These are phyloP conservation scores for Solen grandis DNA, from an alignment of 1,140 invertebrate genomes.

Conservation along the genomic window DNA sequence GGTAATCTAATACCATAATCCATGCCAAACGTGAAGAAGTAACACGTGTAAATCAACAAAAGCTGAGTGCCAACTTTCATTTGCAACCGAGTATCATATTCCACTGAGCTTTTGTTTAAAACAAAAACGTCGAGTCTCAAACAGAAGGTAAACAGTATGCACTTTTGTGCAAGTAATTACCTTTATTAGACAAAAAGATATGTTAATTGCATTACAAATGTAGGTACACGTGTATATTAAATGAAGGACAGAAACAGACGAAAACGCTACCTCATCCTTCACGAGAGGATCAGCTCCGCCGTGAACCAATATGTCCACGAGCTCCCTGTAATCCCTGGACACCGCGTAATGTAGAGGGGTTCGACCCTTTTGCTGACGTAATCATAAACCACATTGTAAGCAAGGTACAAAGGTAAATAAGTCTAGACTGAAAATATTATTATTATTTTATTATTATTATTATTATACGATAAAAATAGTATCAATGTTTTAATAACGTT, in stretches of 20 bases:
- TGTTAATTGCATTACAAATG: no score
- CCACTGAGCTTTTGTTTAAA: no score
- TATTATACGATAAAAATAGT: background rate
- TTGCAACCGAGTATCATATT: no score
- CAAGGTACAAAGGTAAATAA: background rate
- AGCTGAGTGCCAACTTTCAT: no score
- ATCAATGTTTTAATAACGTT: background rate
- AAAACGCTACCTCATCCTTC: conserved; percentile 16
- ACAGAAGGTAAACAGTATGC: no score
- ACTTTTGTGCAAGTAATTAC: no score
- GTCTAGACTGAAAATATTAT: background rate
- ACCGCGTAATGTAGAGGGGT: conserved; percentile 30
- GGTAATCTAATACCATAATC: no score
- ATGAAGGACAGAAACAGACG: background rate
- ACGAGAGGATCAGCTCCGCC: conserved; percentile 3
- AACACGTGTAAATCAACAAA: no score
- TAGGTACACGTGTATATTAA: background rate
- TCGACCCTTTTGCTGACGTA: conserved; percentile 24
- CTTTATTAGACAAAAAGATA: no score
- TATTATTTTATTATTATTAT: background rate
- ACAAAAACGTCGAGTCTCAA: no score
- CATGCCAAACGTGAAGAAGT: no score
- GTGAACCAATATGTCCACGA: background rate
- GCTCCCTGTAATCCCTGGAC: conserved; percentile 2
- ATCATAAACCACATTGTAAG: no score